Evolutionary conservation across 2,888 invertebrate genomes (phyloP), one percentile per base, ranked within the genome.

Genomic region (Bimastos eiseni): DNA sequence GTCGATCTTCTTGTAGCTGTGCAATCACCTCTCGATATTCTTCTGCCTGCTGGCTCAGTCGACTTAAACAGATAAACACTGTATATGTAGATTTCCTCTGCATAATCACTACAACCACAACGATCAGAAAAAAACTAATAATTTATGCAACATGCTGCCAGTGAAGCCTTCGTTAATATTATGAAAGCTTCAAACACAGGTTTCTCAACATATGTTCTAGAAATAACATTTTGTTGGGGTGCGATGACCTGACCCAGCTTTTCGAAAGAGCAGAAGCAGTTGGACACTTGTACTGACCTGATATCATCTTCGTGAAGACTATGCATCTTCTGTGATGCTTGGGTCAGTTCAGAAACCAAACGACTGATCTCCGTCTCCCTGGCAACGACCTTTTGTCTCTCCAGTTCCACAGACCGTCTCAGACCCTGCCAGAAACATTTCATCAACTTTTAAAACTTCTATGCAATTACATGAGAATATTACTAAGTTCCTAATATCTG

Each of bases 1-100:
- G 92, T 70, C 93, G 93, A 89, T 94, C 94, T 37, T 92, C 92
- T 91, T 94, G 94, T 88, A 94, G 90, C 91, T 93, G 93, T 2
- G 92, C 91, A 24, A 94, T 93, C 24, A 94, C 92, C 55, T 93
- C 93, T 90, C 93, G 93, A 83, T 94, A 91, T 49, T 94, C 94
- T 89, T 94, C 93, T 55, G 93, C 86, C 89, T 94, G 93, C 49
- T 89, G 91, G 70, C 92, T 93, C 49, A 90, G 34, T n/a, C 49
- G 90, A 83, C 38, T 49, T 8, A 49, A 90, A 70, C 37, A 37
- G n/a, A 33, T n/a, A 11, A 70, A 70, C 30, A n/a, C 30, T n/a
- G 70, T 4, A n/a, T 6, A 24, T 6, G 6, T 49, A 49, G 4
- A 70, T n/a, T 70, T 70, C 30, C 30, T 8, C 30, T n/a, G 70